These are phyloP conservation scores for Amphilophus citrinellus DNA, from an alignment of 2,113 vertebrate genomes.

Conservation along the genomic window DNA sequence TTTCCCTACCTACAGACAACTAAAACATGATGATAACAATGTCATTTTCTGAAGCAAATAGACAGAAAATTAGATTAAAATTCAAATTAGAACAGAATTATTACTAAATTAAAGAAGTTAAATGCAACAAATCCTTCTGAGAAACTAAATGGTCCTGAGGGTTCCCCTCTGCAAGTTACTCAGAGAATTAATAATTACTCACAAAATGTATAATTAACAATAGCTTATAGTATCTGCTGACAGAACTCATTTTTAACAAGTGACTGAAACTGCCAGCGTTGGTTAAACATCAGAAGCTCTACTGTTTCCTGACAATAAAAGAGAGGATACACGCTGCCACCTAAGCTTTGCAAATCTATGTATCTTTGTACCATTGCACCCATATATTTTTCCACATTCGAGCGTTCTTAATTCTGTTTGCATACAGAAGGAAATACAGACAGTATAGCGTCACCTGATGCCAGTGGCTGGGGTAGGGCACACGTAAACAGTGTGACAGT, in stretches of 20 bases:
- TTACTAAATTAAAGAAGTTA: slow-evolving; percentile 6
- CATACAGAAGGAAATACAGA: background rate
- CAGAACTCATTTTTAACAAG: background rate
- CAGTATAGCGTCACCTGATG: background rate
- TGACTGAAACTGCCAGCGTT: background rate
- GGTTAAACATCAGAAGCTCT: background rate
- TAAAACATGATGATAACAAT: background rate
- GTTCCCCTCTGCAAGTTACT: background rate
- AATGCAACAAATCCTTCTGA: slow-evolving; percentile 7
- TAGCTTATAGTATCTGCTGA: background rate
- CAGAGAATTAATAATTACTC: slow-evolving; percentile 4
- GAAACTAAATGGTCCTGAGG: background rate
- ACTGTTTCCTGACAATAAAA: background rate
- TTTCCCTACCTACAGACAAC: background rate
- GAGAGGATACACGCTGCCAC: background rate
- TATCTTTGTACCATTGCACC: background rate
- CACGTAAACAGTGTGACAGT: background rate
- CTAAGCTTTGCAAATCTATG: background rate
- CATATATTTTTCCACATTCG: background rate
- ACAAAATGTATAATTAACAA: slow-evolving; percentile 1
- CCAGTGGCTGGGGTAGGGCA: background rate
- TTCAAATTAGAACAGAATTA: slow-evolving; percentile 11
- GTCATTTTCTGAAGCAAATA: background rate
- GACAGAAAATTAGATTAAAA: background rate
- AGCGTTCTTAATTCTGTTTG: background rate